Evolutionary conservation across 64 coral and sea anemone species (phyloP).

Genomic region (Cladopsammia gracilis): DNA sequence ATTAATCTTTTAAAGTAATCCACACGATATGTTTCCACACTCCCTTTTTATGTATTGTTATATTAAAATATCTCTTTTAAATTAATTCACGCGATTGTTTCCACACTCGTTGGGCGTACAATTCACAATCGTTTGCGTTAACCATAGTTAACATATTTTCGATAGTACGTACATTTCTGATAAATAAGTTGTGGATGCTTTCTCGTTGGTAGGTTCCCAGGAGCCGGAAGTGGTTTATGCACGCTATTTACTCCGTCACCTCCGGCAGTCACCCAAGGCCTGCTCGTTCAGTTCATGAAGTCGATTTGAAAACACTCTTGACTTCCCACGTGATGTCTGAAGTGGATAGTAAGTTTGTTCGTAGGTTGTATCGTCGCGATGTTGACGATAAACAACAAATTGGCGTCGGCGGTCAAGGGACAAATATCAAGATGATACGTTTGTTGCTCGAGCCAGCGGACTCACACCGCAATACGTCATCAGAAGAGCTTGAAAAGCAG

Average conservation of each 20-base stretch:
- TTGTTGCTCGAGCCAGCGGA: slow-evolving; percentile 69
- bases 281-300: slow-evolving; percentile 33
- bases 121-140: background rate
- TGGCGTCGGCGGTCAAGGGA: slow-evolving; percentile 70
- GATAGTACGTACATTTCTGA: no score
- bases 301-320: background rate
- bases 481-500: background rate
- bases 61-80: no score
- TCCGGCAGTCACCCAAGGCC: slow-evolving; percentile 21
- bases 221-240: slow-evolving; percentile 94
- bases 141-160: no score
- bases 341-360: background rate
- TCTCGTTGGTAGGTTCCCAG: slow-evolving; percentile 74
- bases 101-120: background rate
- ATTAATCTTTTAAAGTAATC: no score
- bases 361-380: slow-evolving; percentile 57
- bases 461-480: background rate
- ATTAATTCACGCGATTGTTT: background rate
- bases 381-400: slow-evolving; percentile 10
- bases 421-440: slow-evolving; percentile 90
- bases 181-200: background rate
- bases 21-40: no score
- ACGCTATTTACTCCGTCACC: slow-evolving; percentile 92
- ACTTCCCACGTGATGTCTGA: slow-evolving; percentile 18
- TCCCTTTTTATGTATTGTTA: no score